These are phyloP conservation scores for Nasonia oneida DNA, from an alignment of 2,888 invertebrate genomes.

Conservation along the genomic window DNA sequence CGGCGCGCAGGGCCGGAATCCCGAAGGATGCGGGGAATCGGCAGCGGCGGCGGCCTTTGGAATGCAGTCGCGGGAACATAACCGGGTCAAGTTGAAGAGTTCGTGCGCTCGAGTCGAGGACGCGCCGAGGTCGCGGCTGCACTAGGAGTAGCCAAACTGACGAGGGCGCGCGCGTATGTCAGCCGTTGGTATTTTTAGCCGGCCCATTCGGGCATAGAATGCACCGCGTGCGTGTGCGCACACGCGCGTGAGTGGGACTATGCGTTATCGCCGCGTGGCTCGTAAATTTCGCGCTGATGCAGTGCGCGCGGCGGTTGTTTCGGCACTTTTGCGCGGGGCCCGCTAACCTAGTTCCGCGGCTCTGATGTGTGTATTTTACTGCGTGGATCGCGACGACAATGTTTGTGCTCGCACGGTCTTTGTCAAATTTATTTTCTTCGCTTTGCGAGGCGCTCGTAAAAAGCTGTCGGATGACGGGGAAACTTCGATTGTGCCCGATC, in stretches of 20 bases:
- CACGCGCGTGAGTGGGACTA: background rate
- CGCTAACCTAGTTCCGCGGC: background rate
- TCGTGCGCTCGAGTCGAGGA: constrained; percentile 75
- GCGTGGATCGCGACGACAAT: background rate
- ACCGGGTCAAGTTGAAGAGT: constrained; percentile 77
- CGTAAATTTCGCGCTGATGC: background rate
- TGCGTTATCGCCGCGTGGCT: background rate
- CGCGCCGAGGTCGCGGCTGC: constrained; percentile 37
- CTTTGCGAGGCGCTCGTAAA: too few species aligned
- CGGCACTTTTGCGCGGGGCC: background rate
- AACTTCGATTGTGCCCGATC: background rate
- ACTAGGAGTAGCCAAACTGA: constrained; percentile 4
- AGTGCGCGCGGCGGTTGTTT: background rate
- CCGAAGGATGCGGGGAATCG: constrained; percentile 16
- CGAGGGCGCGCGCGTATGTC: background rate
- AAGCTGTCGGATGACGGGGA: too few species aligned
- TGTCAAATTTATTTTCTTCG: too few species aligned
- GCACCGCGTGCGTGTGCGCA: background rate
- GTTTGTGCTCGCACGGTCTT: too few species aligned
- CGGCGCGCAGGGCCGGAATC: background rate
- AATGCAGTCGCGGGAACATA: constrained; percentile 19
- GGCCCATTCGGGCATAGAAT: background rate
- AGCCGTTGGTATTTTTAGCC: constrained; percentile 1
- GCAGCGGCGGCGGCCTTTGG: background rate
- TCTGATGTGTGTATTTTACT: background rate